Base-by-base conservation (phyloP, 2,888 invertebrate species). In the Sinohyriopsis cumingii region DNA sequence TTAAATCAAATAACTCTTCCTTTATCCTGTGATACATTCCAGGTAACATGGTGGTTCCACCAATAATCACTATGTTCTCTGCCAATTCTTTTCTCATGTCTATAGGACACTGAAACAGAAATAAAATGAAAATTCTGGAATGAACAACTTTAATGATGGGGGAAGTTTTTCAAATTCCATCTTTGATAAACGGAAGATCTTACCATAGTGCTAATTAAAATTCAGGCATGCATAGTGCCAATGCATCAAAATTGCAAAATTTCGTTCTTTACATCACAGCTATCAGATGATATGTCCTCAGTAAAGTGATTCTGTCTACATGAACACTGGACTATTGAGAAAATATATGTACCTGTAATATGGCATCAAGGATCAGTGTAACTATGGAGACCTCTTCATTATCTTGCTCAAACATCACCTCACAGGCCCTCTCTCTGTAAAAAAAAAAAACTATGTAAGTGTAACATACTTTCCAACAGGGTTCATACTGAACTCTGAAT, bases 401-500 rank as follows among this genome's bases (percentile, higher is more conserved):
- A 91, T 96, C 96, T 81, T 94, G 93, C 84, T 94, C 93, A 92
- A 97, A 98, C 85, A 98, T 91, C 62, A 95, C 91, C 92, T 98
- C 98, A 83, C 94, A 95, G 1, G 94, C 93, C 33, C 93, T 93
- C 91, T 97, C 97, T 57, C 98, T 87, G 73, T 25, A 80, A 75
- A 25, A 67, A 28, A 25, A 28, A 62, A 3, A 9, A 45, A 45
- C 33, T 57, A 9, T 57, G 24, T 19, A 57, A 18, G 9, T 18
- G 24, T 22, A 57, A 22, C n/a, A 24, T n/a, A 57, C n/a, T 22
- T 22, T 57, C 57, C n/a, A n/a, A n/a, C n/a, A n/a, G n/a, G n/a
- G n/a, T n/a, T n/a, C n/a, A n/a, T n/a, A n/a, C n/a, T n/a, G n/a
- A n/a, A n/a, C n/a, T n/a, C n/a, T n/a, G n/a, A n/a, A n/a, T n/a